Base-by-base conservation (phyloP, 2,888 invertebrate genomes). In the Cosmia trapezina region DNA sequence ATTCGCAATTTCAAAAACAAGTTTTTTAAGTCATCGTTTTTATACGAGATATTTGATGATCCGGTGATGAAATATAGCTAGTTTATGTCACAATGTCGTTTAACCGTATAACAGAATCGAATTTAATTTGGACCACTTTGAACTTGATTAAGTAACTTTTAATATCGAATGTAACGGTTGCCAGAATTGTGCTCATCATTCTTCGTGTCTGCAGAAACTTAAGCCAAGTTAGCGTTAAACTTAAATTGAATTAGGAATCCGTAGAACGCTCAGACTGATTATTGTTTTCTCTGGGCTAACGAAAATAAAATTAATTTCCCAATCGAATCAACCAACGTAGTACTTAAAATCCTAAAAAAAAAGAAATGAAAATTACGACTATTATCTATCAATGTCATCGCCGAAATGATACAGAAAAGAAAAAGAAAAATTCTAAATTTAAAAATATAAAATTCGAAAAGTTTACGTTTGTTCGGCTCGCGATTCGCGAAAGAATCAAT, bases 401-500 rank as follows among this genome's bases (percentile, higher is more conserved):
- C 33, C 9, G 56, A 73, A 70, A 76, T 76, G 74, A 70, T n/a
- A 68, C 69, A 71, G 41, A 43, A 41, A 73, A 70, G 65, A 19
- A 76, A 82, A 74, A 72, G 64, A 67, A 70, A 64, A 57, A 68
- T 49, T 83, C 69, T 68, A 80, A 84, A 86, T 87, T 86, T 66
- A 78, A 87, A 87, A 89, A 76, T 80, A 79, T 70, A 78, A 79
- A 83, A 81, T 75, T 84, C 61, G 22, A 76, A 85, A 74, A 85
- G 87, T 89, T 89, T 87, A 88, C 88, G 88, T 89, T 90, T 82
- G 89, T 86, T 76, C 86, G 81, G 82, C 80, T 86, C 88, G 89
- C 89, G 90, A 93, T 90, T 91, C 90, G 91, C 88, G 90, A 93
- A 94, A 93, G 93, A 94, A 94, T 95, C 94, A 94, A 94, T 96